Evolutionary conservation across 2,888 invertebrate genomes (phyloP).

Genomic region (Cephus pulcher): DNA sequence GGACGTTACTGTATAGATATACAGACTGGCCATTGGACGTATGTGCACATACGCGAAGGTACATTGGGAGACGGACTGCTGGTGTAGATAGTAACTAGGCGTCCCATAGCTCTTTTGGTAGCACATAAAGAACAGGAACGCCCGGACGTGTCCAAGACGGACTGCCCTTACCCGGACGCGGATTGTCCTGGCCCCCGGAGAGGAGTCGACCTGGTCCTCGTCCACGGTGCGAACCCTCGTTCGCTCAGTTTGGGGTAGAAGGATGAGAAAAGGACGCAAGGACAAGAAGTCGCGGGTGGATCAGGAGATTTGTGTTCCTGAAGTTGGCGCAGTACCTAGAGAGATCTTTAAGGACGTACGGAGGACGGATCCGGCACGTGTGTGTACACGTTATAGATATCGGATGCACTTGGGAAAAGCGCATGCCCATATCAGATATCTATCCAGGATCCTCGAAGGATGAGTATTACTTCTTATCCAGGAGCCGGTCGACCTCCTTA

Average conservation of each 20-base stretch:
- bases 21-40: background rate
- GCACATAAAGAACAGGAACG: constrained; percentile 58
- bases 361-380: constrained; percentile 16
- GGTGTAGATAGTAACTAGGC: constrained; percentile 50
- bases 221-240: background rate
- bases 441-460: background rate
- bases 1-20: background rate
- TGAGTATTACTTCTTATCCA: background rate
- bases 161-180: constrained; percentile 55
- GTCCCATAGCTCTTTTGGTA: constrained; percentile 52
- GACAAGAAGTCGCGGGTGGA: constrained; percentile 22
- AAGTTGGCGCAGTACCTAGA: constrained; percentile 41
- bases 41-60: background rate
- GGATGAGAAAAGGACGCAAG: constrained; percentile 25
- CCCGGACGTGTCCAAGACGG: constrained; percentile 58
- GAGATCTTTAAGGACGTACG: constrained; percentile 48
- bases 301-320: constrained; percentile 46
- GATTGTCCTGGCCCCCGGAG: constrained; percentile 32
- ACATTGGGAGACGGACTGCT: constrained; percentile 28
- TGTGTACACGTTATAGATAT: background rate
- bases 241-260: background rate
- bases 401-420: background rate
- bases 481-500: background rate
- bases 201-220: constrained; percentile 9
- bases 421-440: background rate